Conservation (phyloP, 1,140 invertebrate species). For the Temnothorax nylanderi region DNA sequence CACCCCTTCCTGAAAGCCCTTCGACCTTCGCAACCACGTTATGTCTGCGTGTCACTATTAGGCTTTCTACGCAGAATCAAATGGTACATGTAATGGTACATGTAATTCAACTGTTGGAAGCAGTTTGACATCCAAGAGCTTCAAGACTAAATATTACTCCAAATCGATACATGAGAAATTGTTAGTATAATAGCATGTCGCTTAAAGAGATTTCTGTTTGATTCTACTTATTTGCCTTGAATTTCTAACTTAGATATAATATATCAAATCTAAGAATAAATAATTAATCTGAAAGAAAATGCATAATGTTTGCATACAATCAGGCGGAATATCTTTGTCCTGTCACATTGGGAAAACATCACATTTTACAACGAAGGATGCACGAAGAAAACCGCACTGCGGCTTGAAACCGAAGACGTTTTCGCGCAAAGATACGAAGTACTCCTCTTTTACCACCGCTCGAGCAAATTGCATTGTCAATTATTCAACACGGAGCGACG, state of each 20-base stretch:
- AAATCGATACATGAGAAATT: neutral
- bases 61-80: slow-evolving; percentile 9
- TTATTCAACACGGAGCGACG: slow-evolving; percentile 64
- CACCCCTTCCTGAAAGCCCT: slow-evolving; percentile 82
- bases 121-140: neutral
- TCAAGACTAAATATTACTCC: neutral
- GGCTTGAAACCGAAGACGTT: slow-evolving; percentile 21
- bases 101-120: neutral
- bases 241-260: neutral
- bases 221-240: neutral
- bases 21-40: slow-evolving; percentile 56
- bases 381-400: neutral
- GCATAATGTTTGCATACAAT: neutral
- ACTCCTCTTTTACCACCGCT: slow-evolving; percentile 42
- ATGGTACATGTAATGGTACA: slow-evolving; percentile 1
- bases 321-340: neutral
- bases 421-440: neutral
- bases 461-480: slow-evolving; percentile 69
- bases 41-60: neutral
- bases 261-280: neutral
- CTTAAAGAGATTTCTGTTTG: neutral
- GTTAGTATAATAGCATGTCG: neutral
- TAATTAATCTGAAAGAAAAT: neutral
- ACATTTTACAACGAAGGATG: neutral
- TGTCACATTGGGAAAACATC: neutral